These are phyloP conservation scores for Hyaena hyaena DNA, from an alignment of 2,113 vertebrate genomes.

Conservation along the genomic window DNA sequence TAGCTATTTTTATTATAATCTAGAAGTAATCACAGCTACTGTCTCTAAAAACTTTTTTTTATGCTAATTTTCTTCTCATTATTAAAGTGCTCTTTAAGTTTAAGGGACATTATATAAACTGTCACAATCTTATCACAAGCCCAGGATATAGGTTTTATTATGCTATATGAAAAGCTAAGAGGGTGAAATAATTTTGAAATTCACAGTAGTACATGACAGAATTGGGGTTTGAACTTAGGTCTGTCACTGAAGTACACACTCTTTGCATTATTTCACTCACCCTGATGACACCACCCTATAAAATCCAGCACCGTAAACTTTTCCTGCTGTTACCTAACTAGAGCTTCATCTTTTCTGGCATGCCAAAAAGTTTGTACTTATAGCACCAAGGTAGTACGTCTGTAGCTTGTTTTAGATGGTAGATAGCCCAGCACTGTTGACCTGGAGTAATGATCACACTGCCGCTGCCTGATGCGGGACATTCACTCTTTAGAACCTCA, in stretches of 20 bases:
- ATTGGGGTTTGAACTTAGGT: neutral
- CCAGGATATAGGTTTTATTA: neutral
- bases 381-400: neutral
- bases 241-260: neutral
- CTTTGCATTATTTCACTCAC: neutral
- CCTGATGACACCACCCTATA: neutral
- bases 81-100: neutral
- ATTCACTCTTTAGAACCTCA: neutral
- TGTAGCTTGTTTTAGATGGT: neutral
- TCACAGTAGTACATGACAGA: neutral
- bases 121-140: neutral
- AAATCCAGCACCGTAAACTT: neutral
- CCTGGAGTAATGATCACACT: neutral
- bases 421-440: neutral
- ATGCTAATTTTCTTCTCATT: conserved; percentile 16
- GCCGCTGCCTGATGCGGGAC: neutral
- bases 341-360: neutral
- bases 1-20: conserved; percentile 22
- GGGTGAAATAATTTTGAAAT: neutral
- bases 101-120: neutral
- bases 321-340: neutral
- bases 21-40: neutral
- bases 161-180: neutral
- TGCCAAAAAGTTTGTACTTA: neutral
- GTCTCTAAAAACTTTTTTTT: neutral